Conservation (phyloP, 2,888 invertebrate species). For the Drosophila imparisetae region DNA sequence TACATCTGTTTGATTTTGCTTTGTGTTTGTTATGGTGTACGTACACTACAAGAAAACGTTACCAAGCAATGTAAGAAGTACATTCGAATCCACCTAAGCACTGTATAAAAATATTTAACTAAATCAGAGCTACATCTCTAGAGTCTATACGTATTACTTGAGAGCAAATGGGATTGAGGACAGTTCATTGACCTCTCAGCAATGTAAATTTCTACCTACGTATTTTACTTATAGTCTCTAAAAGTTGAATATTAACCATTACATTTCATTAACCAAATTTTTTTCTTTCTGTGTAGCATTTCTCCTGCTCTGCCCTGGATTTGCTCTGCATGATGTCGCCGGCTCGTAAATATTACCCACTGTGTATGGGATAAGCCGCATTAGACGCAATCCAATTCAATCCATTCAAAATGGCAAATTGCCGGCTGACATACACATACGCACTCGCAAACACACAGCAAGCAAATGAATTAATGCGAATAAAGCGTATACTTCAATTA, state of each 20-base stretch:
- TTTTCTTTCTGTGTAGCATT: background rate
- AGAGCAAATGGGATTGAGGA: background rate
- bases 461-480: constrained; percentile 46
- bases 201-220: background rate
- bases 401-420: constrained; percentile 69
- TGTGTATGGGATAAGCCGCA: constrained; percentile 64
- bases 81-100: background rate
- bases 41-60: background rate
- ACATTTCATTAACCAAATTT: background rate
- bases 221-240: background rate
- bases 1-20: constrained; percentile 74
- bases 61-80: background rate
- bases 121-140: background rate
- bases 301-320: constrained; percentile 3
- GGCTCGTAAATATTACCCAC: constrained; percentile 61
- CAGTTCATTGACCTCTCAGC: background rate
- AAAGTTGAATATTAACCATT: background rate
- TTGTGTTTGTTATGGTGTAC: constrained; percentile 11
- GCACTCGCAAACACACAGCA: background rate
- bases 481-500: constrained; percentile 55
- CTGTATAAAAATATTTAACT: background rate
- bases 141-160: background rate
- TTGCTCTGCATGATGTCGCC: constrained; percentile 52
- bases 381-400: constrained; percentile 68
- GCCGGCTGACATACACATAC: constrained; percentile 19